A percentile compares a stretch with the other conserved stretches of the same genome.
Evolutionary conservation across 2,888 invertebrate species (phyloP).

Genomic region (Troilus luridus): DNA sequence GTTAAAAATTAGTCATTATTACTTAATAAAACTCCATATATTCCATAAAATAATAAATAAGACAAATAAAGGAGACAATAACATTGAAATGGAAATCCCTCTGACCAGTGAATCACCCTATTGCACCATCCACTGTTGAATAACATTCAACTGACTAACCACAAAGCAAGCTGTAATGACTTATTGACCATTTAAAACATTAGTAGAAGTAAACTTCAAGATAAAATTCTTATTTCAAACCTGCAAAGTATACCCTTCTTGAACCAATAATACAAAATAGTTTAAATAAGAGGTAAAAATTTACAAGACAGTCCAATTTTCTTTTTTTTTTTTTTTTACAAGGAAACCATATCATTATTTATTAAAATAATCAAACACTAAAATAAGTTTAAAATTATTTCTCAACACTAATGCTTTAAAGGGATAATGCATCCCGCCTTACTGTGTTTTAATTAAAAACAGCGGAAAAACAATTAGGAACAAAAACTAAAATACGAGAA

Average conservation of each 20-base stretch:
- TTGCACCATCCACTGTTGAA: background rate
- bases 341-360: background rate
- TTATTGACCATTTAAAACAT: background rate
- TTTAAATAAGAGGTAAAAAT: background rate
- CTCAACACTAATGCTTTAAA: background rate
- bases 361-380: background rate
- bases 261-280: background rate
- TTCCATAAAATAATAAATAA: constrained; percentile 1
- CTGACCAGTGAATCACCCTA: background rate
- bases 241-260: background rate
- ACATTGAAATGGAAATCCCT: background rate
- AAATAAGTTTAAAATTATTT: background rate
- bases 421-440: too few species aligned
- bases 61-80: background rate
- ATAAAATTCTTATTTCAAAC: background rate
- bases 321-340: background rate
- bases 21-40: background rate
- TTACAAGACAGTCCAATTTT: background rate
- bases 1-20: constrained; percentile 9
- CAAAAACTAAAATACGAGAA: background rate
- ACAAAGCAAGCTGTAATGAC: background rate
- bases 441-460: background rate
- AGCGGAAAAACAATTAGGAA: background rate
- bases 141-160: background rate
- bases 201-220: background rate